phyloP scores from a whole-genome alignment of 2,888 invertebrate species.

The Apotomis betuletana region DNA sequence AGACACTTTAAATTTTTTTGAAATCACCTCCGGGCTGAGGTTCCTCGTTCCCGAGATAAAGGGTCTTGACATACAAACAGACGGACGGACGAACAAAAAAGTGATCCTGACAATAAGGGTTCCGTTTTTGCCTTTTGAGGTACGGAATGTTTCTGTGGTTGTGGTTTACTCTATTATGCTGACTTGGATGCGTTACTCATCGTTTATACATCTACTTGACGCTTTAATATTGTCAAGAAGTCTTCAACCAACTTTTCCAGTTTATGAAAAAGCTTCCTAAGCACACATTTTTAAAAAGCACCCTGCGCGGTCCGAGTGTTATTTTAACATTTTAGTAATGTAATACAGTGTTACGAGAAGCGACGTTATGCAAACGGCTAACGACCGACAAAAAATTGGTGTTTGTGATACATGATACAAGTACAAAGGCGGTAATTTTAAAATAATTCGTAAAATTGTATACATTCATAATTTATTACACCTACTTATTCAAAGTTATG shows the following conservation, averaged over 20 bases:
- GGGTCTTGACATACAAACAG: no score
- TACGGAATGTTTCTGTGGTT: no score
- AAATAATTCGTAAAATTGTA: background rate
- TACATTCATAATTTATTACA: background rate
- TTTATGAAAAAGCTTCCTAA: conserved; percentile 22
- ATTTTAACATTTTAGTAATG: conserved; percentile 35
- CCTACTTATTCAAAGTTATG: conserved; percentile 8
- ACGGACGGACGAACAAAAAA: no score
- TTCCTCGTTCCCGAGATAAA: no score
- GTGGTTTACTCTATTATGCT: no score
- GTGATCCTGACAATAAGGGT: no score
- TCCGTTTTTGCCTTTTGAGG: no score
- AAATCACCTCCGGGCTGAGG: no score
- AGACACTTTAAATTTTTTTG: no score
- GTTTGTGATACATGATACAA: background rate
- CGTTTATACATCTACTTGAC: no score
- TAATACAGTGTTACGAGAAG: conserved; percentile 19
- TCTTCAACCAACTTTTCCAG: background rate
- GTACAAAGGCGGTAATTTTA: background rate
- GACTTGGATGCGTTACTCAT: no score
- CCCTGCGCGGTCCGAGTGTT: conserved; percentile 23
- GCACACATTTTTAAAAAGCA: conserved; percentile 19
- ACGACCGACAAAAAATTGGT: background rate
- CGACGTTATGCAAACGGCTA: conserved; percentile 9
- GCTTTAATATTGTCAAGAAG: background rate